Evolutionary conservation across 2,797 vertebrate species (phyloP), one percentile per base, ranked within the genome.

Genomic region (Anomalospiza imberbis): DNA sequence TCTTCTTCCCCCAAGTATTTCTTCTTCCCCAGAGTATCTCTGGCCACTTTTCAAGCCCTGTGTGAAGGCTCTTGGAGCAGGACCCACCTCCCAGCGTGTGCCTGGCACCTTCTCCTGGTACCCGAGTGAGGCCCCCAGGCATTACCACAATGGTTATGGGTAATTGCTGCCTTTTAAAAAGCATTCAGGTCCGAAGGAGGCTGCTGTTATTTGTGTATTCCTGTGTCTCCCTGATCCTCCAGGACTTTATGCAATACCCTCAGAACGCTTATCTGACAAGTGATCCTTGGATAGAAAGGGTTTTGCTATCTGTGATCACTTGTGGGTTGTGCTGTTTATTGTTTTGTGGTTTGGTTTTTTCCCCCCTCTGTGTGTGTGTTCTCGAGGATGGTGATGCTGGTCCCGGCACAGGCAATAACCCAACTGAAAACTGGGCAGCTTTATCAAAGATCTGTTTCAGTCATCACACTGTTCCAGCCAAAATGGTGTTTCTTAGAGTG

Each of bases 81-180:
- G 40, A 62, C 17, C 66, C 0, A 3, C 62, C 68, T 93, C 74
- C 20, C 10, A 8, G 40, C 47, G 0, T 17, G 73, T 73, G 60
- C 79, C 54, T 96, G 91, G 91, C 93, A 82, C 63, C 2, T 66
- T 58, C 66, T 80, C 26, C 62, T 26, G 58, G 36, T 77, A 76
- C 71, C 85, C 86, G 70, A 17, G 9, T 0, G 85, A 67, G 85
- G 89, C 93, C 94, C 91, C 48, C 20, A 22, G 95, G 94, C 92
- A 34, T 90, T 84, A 91, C 94, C 67, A 34, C 45, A 22, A 6
- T 54, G 91, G 76, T 86, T 84, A 42, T 44, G 9, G 42, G 73
- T 71, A 94, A 91, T 96, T 94, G 74, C 9, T 88, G 60, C 88
- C 73, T 88, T 79, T 82, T 34, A 36, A 86, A 89, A 90, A 47